phyloP scores from a whole-genome alignment of 1,140 invertebrate species.

The Lepidurus arcticus region DNA sequence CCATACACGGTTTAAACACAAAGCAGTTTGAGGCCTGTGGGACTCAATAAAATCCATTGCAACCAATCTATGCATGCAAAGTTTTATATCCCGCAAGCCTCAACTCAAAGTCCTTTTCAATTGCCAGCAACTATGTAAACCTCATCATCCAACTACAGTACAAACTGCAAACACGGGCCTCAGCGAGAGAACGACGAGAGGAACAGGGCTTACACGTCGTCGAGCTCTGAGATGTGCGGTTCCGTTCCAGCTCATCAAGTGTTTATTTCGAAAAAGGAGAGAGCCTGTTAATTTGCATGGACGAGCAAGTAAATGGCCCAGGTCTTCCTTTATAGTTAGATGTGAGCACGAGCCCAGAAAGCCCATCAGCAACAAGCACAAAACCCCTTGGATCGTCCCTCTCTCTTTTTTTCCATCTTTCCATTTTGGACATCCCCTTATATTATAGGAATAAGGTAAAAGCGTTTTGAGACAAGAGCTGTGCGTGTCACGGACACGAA shows the following conservation, averaged over 20 bases:
- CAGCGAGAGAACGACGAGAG: no score
- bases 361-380: neutral
- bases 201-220: no score
- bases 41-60: neutral
- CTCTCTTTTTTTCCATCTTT: neutral
- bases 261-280: neutral
- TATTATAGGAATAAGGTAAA: neutral
- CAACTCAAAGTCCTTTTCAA: neutral
- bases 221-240: no score
- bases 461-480: neutral
- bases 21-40: neutral
- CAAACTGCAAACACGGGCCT: neutral
- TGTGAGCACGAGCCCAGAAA: neutral
- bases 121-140: no score
- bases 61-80: conserved; percentile 13
- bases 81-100: neutral
- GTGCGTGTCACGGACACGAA: neutral
- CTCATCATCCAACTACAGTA: neutral
- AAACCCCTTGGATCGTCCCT: neutral
- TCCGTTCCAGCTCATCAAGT: neutral
- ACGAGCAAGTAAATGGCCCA: neutral
- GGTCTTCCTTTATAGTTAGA: neutral
- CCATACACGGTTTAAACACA: neutral
- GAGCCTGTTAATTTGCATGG: conserved; percentile 6
- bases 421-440: neutral